Evolutionary conservation across 1,140 invertebrate genomes (phyloP).

Genomic region (Zaprionus tsacasi): DNA sequence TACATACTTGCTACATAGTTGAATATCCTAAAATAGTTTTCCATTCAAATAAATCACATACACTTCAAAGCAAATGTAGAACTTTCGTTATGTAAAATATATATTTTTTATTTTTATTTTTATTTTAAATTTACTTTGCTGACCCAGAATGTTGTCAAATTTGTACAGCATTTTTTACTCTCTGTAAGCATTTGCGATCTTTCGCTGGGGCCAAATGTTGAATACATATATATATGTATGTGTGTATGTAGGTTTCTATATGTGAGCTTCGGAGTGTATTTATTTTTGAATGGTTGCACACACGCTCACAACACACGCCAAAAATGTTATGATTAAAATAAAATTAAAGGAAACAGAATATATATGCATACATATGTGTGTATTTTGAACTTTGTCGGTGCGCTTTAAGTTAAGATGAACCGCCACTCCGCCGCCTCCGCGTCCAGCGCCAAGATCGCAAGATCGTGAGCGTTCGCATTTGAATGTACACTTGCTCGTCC

Average conservation of each 20-base stretch:
- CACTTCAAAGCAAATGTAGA: background rate
- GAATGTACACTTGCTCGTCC: conserved; percentile 70
- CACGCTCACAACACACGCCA: conserved; percentile 16
- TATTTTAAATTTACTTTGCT: background rate
- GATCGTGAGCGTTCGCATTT: conserved; percentile 52
- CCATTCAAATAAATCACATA: background rate
- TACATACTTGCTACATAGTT: background rate
- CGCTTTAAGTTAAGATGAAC: conserved; percentile 59
- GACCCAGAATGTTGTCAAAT: conserved; percentile 26
- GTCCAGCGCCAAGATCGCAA: conserved; percentile 47
- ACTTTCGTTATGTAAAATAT: background rate
- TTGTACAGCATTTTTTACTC: background rate
- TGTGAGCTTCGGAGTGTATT: conserved; percentile 9
- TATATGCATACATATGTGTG: conserved; percentile 6
- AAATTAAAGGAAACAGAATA: conserved; percentile 47
- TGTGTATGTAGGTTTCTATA: background rate
- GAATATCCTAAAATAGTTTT: background rate
- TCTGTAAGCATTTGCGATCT: background rate
- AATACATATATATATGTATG: conserved; percentile 1
- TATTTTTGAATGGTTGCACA: conserved; percentile 49
- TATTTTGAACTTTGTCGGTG: conserved; percentile 69
- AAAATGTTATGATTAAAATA: conserved; percentile 69
- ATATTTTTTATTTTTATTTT: background rate
- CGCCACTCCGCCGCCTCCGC: conserved; percentile 12
- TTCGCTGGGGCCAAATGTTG: background rate